Evolutionary conservation across 2,113 vertebrate species (phyloP).

Genomic region (Diphyllodes magnificus): DNA sequence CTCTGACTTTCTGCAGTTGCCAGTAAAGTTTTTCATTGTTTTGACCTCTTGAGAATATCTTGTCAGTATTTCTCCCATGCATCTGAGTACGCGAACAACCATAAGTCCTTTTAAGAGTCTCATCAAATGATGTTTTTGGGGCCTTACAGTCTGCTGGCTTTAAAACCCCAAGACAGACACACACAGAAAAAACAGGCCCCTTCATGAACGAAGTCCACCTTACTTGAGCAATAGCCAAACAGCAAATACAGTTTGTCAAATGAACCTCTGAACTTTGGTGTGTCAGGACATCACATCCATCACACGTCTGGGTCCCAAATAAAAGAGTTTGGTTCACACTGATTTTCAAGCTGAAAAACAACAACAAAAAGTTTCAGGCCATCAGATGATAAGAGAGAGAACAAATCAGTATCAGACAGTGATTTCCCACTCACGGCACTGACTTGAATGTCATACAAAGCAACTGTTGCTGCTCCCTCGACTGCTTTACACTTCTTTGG

Average conservation of each 20-base stretch:
- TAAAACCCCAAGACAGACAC: background rate
- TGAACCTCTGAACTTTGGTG: background rate
- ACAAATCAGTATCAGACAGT: background rate
- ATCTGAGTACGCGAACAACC: background rate
- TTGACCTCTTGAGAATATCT: background rate
- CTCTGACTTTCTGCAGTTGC: background rate
- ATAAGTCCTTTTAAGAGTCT: background rate
- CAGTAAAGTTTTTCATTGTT: background rate
- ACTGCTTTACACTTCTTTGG: background rate
- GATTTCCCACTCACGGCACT: background rate
- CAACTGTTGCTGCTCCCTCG: background rate
- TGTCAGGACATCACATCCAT: background rate
- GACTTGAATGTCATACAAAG: background rate
- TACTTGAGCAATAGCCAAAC: background rate
- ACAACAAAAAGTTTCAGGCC: background rate
- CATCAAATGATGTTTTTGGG: background rate
- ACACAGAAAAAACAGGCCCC: background rate
- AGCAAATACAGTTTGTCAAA: background rate
- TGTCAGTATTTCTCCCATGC: rapidly evolving
- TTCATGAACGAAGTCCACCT: background rate
- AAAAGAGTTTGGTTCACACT: background rate
- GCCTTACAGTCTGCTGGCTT: background rate
- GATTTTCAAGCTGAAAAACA: background rate
- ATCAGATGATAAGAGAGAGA: background rate
- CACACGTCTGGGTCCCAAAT: background rate